Percentiles rank a stretch among this genome's conserved stretches.
These are phyloP conservation scores for Trypoxylon attenuatum DNA, from an alignment of 2,888 invertebrate species.

Conservation along the genomic window DNA sequence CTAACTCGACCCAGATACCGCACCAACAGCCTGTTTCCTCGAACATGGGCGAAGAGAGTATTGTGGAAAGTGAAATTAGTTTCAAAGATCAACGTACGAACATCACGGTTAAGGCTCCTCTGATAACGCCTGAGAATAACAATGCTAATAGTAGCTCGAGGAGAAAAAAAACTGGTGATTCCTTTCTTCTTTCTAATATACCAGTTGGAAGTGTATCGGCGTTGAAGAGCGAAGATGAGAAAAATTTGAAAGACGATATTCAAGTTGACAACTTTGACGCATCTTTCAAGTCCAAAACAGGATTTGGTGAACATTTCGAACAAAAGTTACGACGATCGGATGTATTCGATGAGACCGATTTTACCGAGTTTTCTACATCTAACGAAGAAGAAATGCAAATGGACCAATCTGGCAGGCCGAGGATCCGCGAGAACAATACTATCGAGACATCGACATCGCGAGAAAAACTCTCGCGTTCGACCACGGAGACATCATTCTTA, in stretches of 20 bases:
- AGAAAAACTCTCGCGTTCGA: constrained; percentile 24
- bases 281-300: background rate
- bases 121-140: too few species aligned
- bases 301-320: constrained; percentile 26
- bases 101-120: background rate
- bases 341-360: background rate
- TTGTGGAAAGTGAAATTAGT: constrained; percentile 36
- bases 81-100: constrained; percentile 5
- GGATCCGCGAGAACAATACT: constrained; percentile 35
- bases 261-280: too few species aligned
- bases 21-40: constrained; percentile 36
- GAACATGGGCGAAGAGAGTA: constrained; percentile 11
- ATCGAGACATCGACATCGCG: constrained; percentile 37
- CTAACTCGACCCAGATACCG: constrained; percentile 56
- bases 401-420: background rate
- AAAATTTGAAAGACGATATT: too few species aligned
- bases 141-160: too few species aligned
- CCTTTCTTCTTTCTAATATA: background rate
- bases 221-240: background rate
- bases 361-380: background rate
- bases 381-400: background rate
- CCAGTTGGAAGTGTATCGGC: background rate
- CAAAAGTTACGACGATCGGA: constrained; percentile 15
- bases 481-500: constrained; percentile 20
- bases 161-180: background rate